A percentile compares a stretch with the other conserved stretches of the same genome.
Conservation (phyloP, 1,140 invertebrate genomes). For the Paraescarpia echinospica region DNA sequence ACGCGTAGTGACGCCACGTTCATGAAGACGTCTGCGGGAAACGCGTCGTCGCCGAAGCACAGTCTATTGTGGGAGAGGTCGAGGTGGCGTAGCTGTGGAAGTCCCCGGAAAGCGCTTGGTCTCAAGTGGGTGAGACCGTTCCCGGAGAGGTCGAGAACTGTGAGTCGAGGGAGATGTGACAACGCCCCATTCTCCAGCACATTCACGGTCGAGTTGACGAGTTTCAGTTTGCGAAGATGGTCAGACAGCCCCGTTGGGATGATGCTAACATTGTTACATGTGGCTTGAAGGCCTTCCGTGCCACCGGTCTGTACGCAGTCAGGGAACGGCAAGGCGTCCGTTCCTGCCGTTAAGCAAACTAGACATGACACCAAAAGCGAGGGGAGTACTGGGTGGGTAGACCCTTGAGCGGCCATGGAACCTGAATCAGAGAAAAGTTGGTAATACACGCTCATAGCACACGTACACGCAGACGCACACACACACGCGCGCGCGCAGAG, state of each 20-base stretch:
- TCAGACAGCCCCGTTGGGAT: neutral
- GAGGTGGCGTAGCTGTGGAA: too few relatives aligned
- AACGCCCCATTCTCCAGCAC: neutral
- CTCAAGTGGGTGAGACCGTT: neutral
- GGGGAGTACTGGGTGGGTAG: neutral
- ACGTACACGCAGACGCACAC: too few relatives aligned
- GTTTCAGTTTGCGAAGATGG: neutral
- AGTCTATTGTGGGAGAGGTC: too few relatives aligned
- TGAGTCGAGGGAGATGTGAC: neutral
- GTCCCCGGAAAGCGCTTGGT: neutral
- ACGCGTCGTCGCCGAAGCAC: too few relatives aligned
- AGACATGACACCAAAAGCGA: neutral
- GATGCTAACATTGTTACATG: neutral
- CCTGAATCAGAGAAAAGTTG: neutral
- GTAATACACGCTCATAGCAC: neutral
- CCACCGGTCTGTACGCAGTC: neutral
- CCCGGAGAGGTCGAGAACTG: neutral
- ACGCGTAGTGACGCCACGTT: too few relatives aligned
- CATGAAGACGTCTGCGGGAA: too few relatives aligned
- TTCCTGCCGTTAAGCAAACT: neutral
- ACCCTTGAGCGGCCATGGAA: neutral
- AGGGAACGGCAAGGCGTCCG: neutral
- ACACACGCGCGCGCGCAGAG: too few relatives aligned
- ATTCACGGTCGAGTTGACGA: neutral
- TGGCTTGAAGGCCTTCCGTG: neutral